These are phyloP conservation scores for Acipenser oxyrinchus DNA, from an alignment of 2,797 vertebrate species.

Conservation along the genomic window DNA sequence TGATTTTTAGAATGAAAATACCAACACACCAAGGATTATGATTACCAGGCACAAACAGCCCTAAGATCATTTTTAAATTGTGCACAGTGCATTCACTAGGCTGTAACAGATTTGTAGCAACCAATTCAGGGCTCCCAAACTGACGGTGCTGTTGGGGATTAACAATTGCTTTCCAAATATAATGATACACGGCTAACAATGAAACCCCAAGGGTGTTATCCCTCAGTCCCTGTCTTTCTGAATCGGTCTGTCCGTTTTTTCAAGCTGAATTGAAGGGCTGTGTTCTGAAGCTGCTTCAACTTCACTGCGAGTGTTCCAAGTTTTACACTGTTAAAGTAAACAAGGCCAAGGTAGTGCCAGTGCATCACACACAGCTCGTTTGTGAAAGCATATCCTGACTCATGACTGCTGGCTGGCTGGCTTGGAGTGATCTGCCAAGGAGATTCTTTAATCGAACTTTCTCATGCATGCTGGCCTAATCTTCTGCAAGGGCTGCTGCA, in stretches of 20 bases:
- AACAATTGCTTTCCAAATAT: neutral
- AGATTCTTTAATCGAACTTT: conserved; percentile 4
- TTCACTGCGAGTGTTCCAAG: neutral
- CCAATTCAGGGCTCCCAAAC: neutral
- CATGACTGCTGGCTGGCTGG: neutral
- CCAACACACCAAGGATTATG: no score
- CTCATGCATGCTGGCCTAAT: neutral
- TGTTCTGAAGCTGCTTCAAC: neutral
- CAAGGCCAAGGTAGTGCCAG: neutral
- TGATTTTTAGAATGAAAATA: no score
- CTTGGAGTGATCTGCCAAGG: neutral
- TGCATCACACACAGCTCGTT: neutral
- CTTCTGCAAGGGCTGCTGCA: neutral
- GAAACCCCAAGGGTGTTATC: neutral
- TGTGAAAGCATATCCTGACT: neutral
- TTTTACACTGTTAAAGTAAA: neutral
- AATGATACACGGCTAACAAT: neutral
- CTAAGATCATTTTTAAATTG: no score
- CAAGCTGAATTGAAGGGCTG: neutral
- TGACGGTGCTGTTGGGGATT: neutral
- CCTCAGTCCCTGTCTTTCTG: neutral
- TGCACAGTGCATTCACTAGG: no score
- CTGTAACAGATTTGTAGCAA: neutral
- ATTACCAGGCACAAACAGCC: no score
- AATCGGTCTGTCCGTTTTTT: neutral